Base-by-base conservation (phyloP, 2,888 invertebrate species). In the Aspidapion aeneum region DNA sequence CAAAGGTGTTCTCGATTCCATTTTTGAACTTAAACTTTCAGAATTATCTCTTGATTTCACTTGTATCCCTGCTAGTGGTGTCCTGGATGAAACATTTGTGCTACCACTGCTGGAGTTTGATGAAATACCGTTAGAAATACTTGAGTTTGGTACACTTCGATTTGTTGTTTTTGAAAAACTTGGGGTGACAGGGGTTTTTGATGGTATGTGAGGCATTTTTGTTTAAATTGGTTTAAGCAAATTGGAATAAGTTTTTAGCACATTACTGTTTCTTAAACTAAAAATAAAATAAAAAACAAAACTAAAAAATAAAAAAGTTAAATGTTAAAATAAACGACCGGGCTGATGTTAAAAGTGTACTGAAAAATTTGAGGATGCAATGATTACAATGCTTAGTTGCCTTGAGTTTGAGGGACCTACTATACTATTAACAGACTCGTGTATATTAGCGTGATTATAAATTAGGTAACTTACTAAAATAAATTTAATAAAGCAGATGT, bases 151-250 rank as follows among this genome's bases (percentile, higher is more conserved):
- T 35, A 35, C 35, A 35, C 35, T 35, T 35, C n/a, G n/a, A n/a
- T n/a, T n/a, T n/a, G 35, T 3, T 35, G 35, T 7, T 12, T 35
- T 35, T 35, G 35, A 35, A 35, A 35, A 35, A 35, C 35, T 35
- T 35, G 35, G 35, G 3, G 12, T 35, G 12, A 7, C 12, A 35
- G 35, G 35, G 35, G 12, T 35, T 35, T 62, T 66, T 9, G 69
- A 69, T 9, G 69, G 68, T 17, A 68, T 49, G n/a, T 65, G 59
- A 21, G 68, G 70, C 70, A 70, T 70, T 52, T 57, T 66, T 21
- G 12, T 17, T 52, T 21, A 1, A 2, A 21, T 22, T 16, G 19
- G n/a, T n/a, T n/a, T n/a, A n/a, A n/a, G n/a, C n/a, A n/a, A n/a
- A n/a, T n/a, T n/a, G n/a, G n/a, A n/a, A n/a, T n/a, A n/a, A n/a